Evolutionary conservation across 2,888 invertebrate species (phyloP), one percentile per base, ranked within the genome.

Genomic region (Tachina grossa): DNA sequence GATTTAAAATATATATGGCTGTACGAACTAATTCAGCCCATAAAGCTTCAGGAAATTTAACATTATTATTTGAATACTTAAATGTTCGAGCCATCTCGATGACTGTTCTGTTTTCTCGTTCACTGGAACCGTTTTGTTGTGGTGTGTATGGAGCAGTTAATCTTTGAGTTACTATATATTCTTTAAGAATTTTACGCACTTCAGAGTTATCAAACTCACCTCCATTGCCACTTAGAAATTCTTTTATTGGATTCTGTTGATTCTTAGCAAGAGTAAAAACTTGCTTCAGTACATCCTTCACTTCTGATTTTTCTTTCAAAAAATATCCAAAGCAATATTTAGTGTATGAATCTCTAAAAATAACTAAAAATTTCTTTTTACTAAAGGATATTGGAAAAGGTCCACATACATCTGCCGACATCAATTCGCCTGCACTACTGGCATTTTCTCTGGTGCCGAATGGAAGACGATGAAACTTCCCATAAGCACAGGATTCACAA

Each of bases 331-430:
- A 41, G 8, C 16, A 13, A 43, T 41, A 61, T 41, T 43, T 43
- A 22, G 83, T 69, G 47, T 45, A 83, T 13, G 45, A 19, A 63
- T 76, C 83, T 63, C 71, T 77, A 55, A 83, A 82, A 22, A 82
- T 59, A 19, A 77, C 83, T 65, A 77, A 71, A 71, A 65, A 83
- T 19, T 45, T 68, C 2, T 69, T 78, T 2, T 82, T 74, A 13
- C 61, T 47, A 69, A 85, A 82, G 3, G 78, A 79, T 45, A 53
- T 13, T 11, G 31, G 13, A 69, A 85, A 82, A 16, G 78, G 68
- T 5, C 77, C 68, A 61, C 74, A 74, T 16, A 79, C 82, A 55
- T 78, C 78, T 9, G 61, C 69, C 49, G 82, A 79, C 63, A 82
- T 69, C 22, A 83, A 22, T 22, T 85, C 75, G 19, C 81, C 72